A percentile compares a stretch with the other conserved stretches of the same genome.
Evolutionary conservation across 2,888 invertebrate genomes (phyloP).

Genomic region (Drosophila paracracens): DNA sequence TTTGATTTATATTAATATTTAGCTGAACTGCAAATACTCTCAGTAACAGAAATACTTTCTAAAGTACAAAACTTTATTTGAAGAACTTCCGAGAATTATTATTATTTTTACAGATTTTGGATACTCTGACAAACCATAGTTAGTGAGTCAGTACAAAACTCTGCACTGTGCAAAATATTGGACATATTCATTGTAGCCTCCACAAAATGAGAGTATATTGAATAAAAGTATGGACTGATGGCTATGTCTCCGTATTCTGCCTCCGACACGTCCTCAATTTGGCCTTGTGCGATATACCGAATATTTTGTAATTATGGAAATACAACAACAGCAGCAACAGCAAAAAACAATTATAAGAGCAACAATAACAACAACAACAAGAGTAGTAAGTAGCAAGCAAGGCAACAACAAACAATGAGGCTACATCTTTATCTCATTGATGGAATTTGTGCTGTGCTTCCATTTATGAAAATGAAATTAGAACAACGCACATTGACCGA

Average conservation of each 20-base stretch:
- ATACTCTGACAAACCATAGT: neutral
- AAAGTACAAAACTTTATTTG: neutral
- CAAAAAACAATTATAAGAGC: constrained; percentile 21
- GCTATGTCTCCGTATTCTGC: constrained; percentile 29
- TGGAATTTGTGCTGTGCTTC: constrained; percentile 44
- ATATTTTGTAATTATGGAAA: constrained; percentile 77
- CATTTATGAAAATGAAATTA: constrained; percentile 49
- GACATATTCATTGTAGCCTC: neutral
- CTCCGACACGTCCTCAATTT: constrained; percentile 54
- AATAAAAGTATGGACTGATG: constrained; percentile 35
- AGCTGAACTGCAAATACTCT: neutral
- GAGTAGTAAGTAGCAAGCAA: neutral
- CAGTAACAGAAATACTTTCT: neutral
- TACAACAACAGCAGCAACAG: constrained; percentile 22
- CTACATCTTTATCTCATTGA: constrained; percentile 65
- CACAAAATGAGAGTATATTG: constrained; percentile 9
- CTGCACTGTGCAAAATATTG: neutral
- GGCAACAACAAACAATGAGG: constrained; percentile 29
- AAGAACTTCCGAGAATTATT: neutral
- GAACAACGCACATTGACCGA: constrained; percentile 33
- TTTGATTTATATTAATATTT: neutral
- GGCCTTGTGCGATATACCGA: constrained; percentile 72
- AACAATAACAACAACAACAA: constrained; percentile 17
- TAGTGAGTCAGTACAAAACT: neutral
- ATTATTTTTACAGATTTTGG: neutral